Evolutionary conservation across 2,888 invertebrate species (phyloP).

Genomic region (Tridacna crocea): DNA sequence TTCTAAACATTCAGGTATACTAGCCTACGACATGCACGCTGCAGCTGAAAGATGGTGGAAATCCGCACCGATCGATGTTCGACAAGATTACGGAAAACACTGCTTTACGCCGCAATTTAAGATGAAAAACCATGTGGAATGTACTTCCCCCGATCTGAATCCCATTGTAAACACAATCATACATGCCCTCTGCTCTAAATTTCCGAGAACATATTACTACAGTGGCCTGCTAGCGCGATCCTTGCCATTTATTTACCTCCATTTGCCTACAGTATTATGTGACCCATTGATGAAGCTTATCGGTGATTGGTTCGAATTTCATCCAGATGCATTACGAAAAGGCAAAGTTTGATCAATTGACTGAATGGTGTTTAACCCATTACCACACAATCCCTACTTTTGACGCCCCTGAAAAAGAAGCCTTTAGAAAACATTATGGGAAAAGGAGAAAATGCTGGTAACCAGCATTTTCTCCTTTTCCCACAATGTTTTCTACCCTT

Average conservation of each 20-base stretch:
- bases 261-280: constrained; percentile 70
- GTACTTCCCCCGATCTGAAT: constrained; percentile 71
- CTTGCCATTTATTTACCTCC: constrained; percentile 74
- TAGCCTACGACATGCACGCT: constrained; percentile 71
- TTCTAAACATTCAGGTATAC: constrained; percentile 66
- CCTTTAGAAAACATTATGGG: too few species aligned
- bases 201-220: constrained; percentile 74
- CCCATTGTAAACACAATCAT: constrained; percentile 70
- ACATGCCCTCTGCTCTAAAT: constrained; percentile 70
- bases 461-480: too few species aligned
- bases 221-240: constrained; percentile 73
- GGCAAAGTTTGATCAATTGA: neutral
- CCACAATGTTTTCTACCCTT: too few species aligned
- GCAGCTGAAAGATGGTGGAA: constrained; percentile 78
- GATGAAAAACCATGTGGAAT: constrained; percentile 61
- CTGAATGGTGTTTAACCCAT: neutral
- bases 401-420: too few species aligned
- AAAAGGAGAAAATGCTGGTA: too few species aligned
- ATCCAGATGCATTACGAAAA: constrained; percentile 54
- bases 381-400: too few species aligned
- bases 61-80: constrained; percentile 69
- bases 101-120: constrained; percentile 72
- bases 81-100: constrained; percentile 73
- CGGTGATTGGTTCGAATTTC: constrained; percentile 73
- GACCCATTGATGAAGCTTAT: constrained; percentile 68